Conservation (phyloP, 2,888 invertebrate genomes). For the Empis livida region DNA sequence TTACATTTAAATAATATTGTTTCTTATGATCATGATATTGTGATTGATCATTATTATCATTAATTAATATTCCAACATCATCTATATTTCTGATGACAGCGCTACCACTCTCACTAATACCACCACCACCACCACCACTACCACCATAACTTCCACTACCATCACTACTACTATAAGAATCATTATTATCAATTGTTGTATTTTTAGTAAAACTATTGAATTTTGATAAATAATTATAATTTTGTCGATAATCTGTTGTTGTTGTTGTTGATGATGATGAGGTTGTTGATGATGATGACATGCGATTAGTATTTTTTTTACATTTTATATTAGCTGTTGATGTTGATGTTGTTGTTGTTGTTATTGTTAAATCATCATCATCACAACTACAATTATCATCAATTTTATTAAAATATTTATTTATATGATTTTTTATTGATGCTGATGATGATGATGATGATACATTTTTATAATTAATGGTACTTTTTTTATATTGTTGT, state of each 20-base stretch:
- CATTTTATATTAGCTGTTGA: no score
- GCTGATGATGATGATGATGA: constrained; percentile 9
- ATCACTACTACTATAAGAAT: no score
- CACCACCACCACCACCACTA: no score
- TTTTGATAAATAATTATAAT: constrained; percentile 10
- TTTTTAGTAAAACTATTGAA: constrained; percentile 15
- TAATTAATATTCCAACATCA: constrained; percentile 17
- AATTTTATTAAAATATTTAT: no score
- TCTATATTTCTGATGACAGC: no score
- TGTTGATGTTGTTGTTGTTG: not conserved
- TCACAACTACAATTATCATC: not conserved
- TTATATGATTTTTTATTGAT: constrained; percentile 6
- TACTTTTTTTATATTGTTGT: no score
- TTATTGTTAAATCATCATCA: not conserved
- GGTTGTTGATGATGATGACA: no score
- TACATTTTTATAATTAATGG: not conserved
- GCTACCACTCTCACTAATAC: no score
- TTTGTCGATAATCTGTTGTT: constrained; percentile 5
- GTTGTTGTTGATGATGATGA: constrained; percentile 9
- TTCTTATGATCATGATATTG: no score
- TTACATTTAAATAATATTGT: no score
- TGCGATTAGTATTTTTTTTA: no score
- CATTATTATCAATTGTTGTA: constrained; percentile 8
- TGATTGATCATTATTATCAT: not conserved
- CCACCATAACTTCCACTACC: no score